A percentile compares a stretch with the other conserved stretches of the same genome.
These are phyloP conservation scores for Syngnathus rostellatus DNA, from an alignment of 2,797 vertebrate genomes.

Conservation along the genomic window DNA sequence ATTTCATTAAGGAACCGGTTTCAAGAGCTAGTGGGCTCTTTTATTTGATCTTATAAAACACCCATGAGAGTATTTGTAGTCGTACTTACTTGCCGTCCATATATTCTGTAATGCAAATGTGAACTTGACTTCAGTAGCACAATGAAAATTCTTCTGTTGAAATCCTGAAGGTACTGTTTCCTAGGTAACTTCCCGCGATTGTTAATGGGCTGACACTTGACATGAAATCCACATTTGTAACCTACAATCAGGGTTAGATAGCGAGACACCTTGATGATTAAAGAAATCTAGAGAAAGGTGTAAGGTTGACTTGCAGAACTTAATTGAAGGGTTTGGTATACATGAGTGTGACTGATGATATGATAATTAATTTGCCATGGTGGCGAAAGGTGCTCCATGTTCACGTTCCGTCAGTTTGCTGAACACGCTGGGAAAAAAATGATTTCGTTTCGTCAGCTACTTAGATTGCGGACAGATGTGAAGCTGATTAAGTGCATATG, in stretches of 20 bases:
- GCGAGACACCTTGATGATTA: neutral
- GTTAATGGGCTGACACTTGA: neutral
- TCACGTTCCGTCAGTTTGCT: neutral
- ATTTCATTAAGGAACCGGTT: neutral
- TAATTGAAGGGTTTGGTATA: neutral
- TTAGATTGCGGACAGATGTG: neutral
- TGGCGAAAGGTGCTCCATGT: neutral
- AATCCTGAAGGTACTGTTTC: too few relatives aligned
- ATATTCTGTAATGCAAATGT: neutral
- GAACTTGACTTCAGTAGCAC: neutral
- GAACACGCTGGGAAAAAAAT: neutral
- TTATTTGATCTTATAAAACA: neutral
- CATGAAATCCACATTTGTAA: neutral
- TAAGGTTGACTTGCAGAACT: neutral
- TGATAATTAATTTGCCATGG: neutral
- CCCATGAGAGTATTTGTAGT: neutral
- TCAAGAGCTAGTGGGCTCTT: neutral
- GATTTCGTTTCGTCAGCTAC: neutral
- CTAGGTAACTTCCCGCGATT: neutral
- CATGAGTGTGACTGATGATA: neutral
- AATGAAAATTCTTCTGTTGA: neutral
- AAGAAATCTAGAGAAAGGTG: neutral
- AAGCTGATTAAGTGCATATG: neutral
- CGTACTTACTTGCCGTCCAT: neutral
- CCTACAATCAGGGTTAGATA: neutral